These are phyloP conservation scores for Chydorus sphaericus DNA, from an alignment of 2,888 invertebrate genomes.

Conservation along the genomic window DNA sequence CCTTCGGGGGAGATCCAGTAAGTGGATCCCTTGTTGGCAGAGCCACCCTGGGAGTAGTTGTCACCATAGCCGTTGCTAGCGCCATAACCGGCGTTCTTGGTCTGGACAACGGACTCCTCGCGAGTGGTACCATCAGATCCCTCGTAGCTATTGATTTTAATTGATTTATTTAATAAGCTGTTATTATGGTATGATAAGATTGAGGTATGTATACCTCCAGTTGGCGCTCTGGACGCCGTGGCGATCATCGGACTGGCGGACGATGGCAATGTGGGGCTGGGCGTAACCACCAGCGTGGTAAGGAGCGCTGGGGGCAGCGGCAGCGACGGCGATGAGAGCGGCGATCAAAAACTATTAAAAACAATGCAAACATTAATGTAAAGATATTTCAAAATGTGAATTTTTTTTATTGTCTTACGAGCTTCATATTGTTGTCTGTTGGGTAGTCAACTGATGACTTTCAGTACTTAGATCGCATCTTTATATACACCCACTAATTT, in stretches of 20 bases:
- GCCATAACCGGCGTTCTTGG: neutral
- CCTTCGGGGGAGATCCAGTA: conserved; percentile 9
- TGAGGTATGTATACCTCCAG: too few species aligned
- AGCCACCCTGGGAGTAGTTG: conserved; percentile 2
- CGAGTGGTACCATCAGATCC: conserved; percentile 11
- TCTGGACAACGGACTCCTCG: conserved; percentile 3
- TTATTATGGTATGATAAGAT: too few species aligned
- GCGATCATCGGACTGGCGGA: conserved; percentile 4
- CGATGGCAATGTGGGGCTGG: conserved; percentile 2
- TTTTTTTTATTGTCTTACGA: too few species aligned
- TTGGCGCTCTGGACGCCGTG: conserved; percentile 3
- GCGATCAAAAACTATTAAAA: too few species aligned
- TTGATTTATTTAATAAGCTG: too few species aligned
- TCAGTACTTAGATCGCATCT: too few species aligned
- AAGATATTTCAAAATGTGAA: too few species aligned
- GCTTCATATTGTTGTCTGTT: too few species aligned
- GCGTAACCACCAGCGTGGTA: neutral
- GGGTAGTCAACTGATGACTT: too few species aligned
- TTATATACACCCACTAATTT: too few species aligned
- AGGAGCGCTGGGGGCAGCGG: neutral
- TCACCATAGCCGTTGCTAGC: neutral
- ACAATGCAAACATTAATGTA: too few species aligned
- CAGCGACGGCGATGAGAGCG: too few species aligned
- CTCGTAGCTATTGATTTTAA: neutral
- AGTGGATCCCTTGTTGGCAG: conserved; percentile 6